These are phyloP conservation scores for Caenorhabditis uteleia DNA, from an alignment of 2,888 invertebrate species.

Conservation along the genomic window DNA sequence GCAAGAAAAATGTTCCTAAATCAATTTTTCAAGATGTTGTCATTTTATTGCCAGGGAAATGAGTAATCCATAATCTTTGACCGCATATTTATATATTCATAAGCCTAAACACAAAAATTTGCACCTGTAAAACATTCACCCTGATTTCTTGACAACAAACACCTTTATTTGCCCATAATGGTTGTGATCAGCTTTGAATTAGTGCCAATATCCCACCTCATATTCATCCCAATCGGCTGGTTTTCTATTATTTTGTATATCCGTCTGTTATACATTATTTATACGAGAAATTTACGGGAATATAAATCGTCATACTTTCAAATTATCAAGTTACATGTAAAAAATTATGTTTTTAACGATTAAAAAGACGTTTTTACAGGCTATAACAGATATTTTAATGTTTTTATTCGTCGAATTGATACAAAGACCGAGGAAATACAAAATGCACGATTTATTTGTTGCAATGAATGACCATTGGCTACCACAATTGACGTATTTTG, in stretches of 20 bases:
- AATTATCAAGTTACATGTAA: conserved; percentile 14
- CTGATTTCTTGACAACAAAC: too few relatives aligned
- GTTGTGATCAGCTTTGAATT: conserved; percentile 3
- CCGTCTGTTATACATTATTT: conserved; percentile 9
- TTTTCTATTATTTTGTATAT: conserved; percentile 12
- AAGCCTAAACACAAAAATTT: too few relatives aligned
- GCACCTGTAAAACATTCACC: too few relatives aligned
- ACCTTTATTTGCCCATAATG: too few relatives aligned
- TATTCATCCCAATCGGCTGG: conserved; percentile 19
- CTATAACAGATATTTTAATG: conserved; percentile 25
- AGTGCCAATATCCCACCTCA: conserved; percentile 10
- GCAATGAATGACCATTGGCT: conserved; percentile 5
- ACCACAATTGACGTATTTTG: conserved; percentile 17
- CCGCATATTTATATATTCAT: too few relatives aligned
- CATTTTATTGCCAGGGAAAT: background rate
- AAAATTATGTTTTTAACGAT: background rate
- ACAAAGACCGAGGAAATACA: conserved; percentile 14
- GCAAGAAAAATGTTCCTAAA: background rate
- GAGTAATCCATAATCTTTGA: background rate
- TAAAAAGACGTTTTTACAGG: conserved; percentile 7
- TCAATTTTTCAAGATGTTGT: background rate
- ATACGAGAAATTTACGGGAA: conserved; percentile 2
- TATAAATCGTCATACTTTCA: conserved; percentile 18
- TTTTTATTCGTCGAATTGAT: conserved; percentile 22
- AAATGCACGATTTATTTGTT: conserved; percentile 9